phyloP scores from a whole-genome alignment of 64 coral and sea anemone genomes.

The Dendrophyllia cribrosa region DNA sequence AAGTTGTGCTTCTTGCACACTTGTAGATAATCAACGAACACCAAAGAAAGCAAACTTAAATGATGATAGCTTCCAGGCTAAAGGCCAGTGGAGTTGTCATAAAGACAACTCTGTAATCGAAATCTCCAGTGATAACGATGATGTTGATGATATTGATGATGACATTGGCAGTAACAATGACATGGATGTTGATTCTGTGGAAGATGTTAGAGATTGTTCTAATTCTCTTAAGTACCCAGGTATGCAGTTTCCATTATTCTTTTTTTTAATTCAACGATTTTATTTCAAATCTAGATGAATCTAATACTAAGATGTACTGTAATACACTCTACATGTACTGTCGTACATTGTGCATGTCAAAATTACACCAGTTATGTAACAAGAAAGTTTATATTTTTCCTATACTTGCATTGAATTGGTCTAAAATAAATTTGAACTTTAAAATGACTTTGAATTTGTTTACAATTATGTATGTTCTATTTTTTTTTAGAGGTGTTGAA shows the following conservation, averaged over 20 bases:
- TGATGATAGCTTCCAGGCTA: neutral
- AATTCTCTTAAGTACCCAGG: conserved; percentile 12
- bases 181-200: neutral
- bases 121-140: conserved; percentile 25
- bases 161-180: neutral
- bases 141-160: neutral
- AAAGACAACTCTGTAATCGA: neutral
- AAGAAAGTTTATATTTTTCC: no score
- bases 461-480: neutral
- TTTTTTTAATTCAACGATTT: neutral
- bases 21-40: neutral
- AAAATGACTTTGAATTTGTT: neutral
- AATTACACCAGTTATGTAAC: no score
- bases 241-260: neutral
- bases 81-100: neutral
- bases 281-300: no score
- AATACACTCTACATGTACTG: neutral
- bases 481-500: conserved; percentile 11
- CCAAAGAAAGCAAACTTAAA: neutral
- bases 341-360: no score
- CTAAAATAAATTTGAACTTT: no score
- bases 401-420: no score
- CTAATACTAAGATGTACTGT: neutral
- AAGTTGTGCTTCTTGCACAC: neutral
- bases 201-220: neutral